Percentiles rank a stretch among this genome's conserved stretches.
Evolutionary conservation across 2,113 vertebrate genomes (phyloP).

Genomic region (Lynx canadensis): DNA sequence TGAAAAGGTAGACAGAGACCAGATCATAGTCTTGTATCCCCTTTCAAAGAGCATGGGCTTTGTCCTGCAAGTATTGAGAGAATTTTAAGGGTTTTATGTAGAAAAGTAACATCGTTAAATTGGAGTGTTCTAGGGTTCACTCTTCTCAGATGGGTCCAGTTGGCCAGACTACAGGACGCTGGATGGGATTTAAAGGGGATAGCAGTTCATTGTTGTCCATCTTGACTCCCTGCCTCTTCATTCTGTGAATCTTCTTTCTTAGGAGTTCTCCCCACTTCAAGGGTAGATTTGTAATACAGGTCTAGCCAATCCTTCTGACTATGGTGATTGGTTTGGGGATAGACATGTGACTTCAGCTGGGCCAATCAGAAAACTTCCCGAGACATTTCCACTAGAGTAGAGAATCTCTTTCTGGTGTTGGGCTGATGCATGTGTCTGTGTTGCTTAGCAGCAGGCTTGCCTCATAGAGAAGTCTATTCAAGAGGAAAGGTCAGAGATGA

Average conservation of each 20-base stretch:
- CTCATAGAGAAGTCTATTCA: background rate
- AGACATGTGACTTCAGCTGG: background rate
- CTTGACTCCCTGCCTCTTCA: background rate
- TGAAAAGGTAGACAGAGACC: conserved; percentile 2
- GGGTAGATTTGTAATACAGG: background rate
- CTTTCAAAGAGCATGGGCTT: background rate
- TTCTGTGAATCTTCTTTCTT: background rate
- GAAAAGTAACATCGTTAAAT: background rate
- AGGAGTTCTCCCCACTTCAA: background rate
- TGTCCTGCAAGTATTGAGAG: background rate
- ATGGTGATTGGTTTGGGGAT: background rate
- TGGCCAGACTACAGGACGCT: background rate
- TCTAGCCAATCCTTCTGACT: background rate
- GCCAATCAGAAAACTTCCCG: background rate
- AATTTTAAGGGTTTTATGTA: background rate
- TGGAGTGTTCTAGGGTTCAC: background rate
- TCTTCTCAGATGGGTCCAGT: background rate
- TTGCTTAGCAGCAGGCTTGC: background rate
- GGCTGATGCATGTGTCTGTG: background rate
- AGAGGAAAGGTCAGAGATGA: background rate
- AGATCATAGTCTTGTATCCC: background rate
- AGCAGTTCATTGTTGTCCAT: background rate
- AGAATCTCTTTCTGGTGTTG: background rate
- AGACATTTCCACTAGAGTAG: background rate
- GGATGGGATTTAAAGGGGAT: background rate